Evolutionary conservation across 2,113 vertebrate genomes (phyloP), one percentile per base, ranked within the genome.

Genomic region (Castor canadensis): DNA sequence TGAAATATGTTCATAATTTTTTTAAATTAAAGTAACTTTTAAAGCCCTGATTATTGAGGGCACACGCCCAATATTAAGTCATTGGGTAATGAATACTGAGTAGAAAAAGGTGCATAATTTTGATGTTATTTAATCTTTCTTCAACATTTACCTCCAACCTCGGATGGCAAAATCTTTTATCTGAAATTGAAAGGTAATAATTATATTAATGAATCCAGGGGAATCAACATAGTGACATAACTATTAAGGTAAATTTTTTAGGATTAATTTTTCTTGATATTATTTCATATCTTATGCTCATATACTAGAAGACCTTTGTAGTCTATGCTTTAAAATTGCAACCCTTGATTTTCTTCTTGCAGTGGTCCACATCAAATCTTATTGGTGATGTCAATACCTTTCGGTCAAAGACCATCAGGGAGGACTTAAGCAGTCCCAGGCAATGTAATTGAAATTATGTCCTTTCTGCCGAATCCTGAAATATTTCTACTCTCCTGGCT

Each of bases 131-230:
- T 72, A 89, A 87, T 87, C n/a, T 93, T 89, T 95, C 83, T 95
- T 93, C 94, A 84, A 93, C 49, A 89, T 93, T 96, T 92, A 77
- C 3, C 19, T 88, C 45, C 79, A 97, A 77, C 22, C 38, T 67
- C 45, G 28, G 94, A 73, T 91, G 77, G 62, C 47, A 93, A 95
- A 89, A 86, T 49, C 24, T 91, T 94, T 85, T 83, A 85, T 49
- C 43, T 91, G 62, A 82, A 92, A 89, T 76, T 94, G 49, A 73
- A 89, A 95, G 58, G 82, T 43, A 69, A 24, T 95, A 79, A 95
- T 92, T 96, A 47, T 73, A 79, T 86, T 95, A 79, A 49, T 26
- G 95, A 82, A 92, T 94, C 19, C n/a, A 87, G 69, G 32, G 86
- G 77, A 56, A 56, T 88, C 54, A 96, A 32, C 73, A 62, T 81